These are phyloP conservation scores for Gobio occitaniae DNA, from an alignment of 2,797 vertebrate species.

Conservation along the genomic window DNA sequence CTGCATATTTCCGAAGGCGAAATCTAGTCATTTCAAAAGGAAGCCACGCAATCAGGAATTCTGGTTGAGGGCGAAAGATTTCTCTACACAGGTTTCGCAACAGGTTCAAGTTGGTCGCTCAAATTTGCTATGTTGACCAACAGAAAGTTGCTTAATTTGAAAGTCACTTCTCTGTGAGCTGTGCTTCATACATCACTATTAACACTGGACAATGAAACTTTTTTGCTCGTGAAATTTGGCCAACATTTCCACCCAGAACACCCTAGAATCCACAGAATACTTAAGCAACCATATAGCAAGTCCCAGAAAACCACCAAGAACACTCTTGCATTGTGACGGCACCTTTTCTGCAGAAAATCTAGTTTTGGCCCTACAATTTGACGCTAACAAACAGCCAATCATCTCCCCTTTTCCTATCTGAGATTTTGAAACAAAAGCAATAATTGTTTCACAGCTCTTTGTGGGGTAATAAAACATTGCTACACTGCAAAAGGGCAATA, in stretches of 20 bases:
- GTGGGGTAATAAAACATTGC: constrained; percentile 7
- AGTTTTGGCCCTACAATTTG: background rate
- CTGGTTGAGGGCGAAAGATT: background rate
- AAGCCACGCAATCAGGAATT: background rate
- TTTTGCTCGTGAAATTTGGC: background rate
- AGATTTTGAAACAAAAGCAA: background rate
- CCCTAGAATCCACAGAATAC: background rate
- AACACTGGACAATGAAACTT: background rate
- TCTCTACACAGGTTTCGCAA: background rate
- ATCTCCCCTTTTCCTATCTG: background rate
- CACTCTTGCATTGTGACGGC: background rate
- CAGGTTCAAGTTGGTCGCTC: background rate
- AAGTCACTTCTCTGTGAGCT: background rate
- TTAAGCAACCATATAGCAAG: background rate
- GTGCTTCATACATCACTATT: background rate
- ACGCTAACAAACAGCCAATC: background rate
- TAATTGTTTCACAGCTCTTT: constrained; percentile 23
- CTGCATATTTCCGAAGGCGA: background rate
- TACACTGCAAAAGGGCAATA: background rate
- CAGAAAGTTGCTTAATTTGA: background rate
- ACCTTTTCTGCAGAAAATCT: background rate
- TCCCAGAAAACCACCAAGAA: background rate
- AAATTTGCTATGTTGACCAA: background rate
- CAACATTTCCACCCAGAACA: background rate
- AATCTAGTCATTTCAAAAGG: background rate